Conservation (phyloP, 2,888 invertebrate species). For the Linyphia triangularis region DNA sequence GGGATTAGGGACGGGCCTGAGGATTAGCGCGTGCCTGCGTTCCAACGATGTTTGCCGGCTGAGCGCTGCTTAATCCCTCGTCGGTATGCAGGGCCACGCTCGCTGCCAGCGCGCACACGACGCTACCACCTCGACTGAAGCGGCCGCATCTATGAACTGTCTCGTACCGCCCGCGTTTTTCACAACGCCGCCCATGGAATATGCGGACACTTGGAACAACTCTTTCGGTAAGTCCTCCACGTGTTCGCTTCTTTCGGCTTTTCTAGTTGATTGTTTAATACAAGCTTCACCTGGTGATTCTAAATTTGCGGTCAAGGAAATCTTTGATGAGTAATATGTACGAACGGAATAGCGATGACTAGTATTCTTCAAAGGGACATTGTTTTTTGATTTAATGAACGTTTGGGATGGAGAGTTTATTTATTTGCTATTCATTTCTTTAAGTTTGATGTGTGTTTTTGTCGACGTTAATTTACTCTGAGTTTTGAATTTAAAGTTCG, state of each 20-base stretch:
- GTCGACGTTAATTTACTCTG: too few relatives aligned
- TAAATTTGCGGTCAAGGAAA: too few relatives aligned
- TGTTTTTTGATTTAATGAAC: too few relatives aligned
- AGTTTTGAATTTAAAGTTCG: too few relatives aligned
- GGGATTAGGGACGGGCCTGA: constrained; percentile 62
- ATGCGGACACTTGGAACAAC: constrained; percentile 59
- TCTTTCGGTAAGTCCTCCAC: constrained; percentile 55
- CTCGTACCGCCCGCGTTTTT: constrained; percentile 35
- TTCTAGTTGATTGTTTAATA: background rate
- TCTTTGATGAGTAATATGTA: too few relatives aligned
- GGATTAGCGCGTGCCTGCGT: constrained; percentile 34
- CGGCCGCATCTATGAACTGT: constrained; percentile 63
- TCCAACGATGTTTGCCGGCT: constrained; percentile 72
- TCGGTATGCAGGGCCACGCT: constrained; percentile 72
- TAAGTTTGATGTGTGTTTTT: too few relatives aligned
- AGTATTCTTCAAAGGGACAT: too few relatives aligned
- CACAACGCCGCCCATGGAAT: constrained; percentile 34
- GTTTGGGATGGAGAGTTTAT: too few relatives aligned
- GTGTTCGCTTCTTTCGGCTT: too few relatives aligned
- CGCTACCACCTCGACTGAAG: constrained; percentile 15
- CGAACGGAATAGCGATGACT: too few relatives aligned
- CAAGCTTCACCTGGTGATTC: too few relatives aligned
- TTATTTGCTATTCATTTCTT: too few relatives aligned
- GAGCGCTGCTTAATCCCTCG: constrained; percentile 68
- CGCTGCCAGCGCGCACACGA: constrained; percentile 17